A percentile compares a stretch with the other conserved stretches of the same genome.
Conservation (phyloP, 2,113 vertebrate genomes). For the Malurus alboscapulatus region DNA sequence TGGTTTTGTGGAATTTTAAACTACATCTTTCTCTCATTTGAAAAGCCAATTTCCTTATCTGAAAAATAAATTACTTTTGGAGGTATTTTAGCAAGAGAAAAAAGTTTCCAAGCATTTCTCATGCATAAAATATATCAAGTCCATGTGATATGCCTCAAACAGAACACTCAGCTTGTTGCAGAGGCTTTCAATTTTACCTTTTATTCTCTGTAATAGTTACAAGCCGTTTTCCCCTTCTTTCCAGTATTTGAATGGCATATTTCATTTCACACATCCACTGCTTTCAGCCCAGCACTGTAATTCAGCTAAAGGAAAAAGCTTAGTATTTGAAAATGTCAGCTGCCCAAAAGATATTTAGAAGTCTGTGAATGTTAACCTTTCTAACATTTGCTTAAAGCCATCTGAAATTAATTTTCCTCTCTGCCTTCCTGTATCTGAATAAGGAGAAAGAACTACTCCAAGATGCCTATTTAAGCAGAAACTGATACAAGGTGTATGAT, state of each 20-base stretch:
- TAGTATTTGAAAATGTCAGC: slow-evolving; percentile 74
- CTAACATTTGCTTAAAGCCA: slow-evolving; percentile 74
- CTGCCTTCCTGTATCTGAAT: slow-evolving; percentile 7
- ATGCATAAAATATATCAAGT: slow-evolving; percentile 30
- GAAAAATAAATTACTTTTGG: slow-evolving; percentile 33
- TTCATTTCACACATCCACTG: slow-evolving; percentile 70
- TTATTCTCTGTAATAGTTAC: slow-evolving; percentile 44
- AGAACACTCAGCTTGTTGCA: not conserved
- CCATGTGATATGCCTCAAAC: not conserved
- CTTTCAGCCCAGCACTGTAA: slow-evolving; percentile 48
- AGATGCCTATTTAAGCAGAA: slow-evolving; percentile 56
- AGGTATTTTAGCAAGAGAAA: not conserved
- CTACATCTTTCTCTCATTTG: slow-evolving; percentile 21
- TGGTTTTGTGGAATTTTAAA: slow-evolving; percentile 23
- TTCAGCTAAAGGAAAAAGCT: slow-evolving; percentile 60
- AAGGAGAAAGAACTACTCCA: slow-evolving; percentile 20
- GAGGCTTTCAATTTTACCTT: slow-evolving; percentile 31
- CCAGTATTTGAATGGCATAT: slow-evolving; percentile 53
- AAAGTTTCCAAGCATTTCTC: slow-evolving; percentile 16
- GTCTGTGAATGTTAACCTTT: slow-evolving; percentile 71
- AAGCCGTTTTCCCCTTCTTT: slow-evolving; percentile 17
- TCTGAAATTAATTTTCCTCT: slow-evolving; percentile 68
- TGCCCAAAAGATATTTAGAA: slow-evolving; percentile 73
- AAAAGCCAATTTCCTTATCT: slow-evolving; percentile 23
- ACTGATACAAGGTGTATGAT: slow-evolving; percentile 50